phyloP scores from a whole-genome alignment of 35 echinoderm and acorn worm species.

The Heliocidaris tuberculata region DNA sequence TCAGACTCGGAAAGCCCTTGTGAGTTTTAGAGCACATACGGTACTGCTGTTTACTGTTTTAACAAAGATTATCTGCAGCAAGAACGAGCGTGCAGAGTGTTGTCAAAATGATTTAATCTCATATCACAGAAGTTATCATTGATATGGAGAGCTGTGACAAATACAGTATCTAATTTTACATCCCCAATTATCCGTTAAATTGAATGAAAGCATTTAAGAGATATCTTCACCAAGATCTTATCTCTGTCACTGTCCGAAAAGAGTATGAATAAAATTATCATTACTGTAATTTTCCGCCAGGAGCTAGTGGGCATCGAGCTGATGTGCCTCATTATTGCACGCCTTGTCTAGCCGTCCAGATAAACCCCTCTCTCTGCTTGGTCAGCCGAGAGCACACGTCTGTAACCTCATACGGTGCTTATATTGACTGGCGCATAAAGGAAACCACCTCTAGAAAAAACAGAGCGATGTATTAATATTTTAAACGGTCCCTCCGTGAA shows the following conservation, averaged over 20 bases:
- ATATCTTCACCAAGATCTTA: not conserved
- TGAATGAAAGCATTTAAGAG: not conserved
- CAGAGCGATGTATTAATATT: constrained; percentile 42
- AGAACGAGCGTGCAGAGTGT: too few species aligned
- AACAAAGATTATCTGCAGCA: too few species aligned
- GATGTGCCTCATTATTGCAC: not conserved
- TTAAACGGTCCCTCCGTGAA: constrained; percentile 19
- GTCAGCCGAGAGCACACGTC: not conserved
- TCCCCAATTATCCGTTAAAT: not conserved
- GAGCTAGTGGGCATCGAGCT: not conserved
- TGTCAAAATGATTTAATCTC: too few species aligned
- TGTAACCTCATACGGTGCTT: constrained; percentile 8
- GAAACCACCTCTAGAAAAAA: constrained; percentile 34
- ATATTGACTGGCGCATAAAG: not conserved
- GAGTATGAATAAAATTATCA: constrained; percentile 7
- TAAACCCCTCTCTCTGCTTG: not conserved
- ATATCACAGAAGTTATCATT: not conserved
- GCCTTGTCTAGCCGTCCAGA: not conserved
- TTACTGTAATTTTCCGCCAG: not conserved
- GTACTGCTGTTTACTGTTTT: too few species aligned
- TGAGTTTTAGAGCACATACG: not conserved
- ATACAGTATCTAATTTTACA: not conserved
- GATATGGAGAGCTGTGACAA: not conserved
- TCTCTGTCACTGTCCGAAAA: not conserved
- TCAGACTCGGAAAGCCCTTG: not conserved